Percentiles rank a stretch among this genome's conserved stretches.
These are phyloP conservation scores for Trichogramma evanescens DNA, from an alignment of 2,888 invertebrate genomes.

Conservation along the genomic window DNA sequence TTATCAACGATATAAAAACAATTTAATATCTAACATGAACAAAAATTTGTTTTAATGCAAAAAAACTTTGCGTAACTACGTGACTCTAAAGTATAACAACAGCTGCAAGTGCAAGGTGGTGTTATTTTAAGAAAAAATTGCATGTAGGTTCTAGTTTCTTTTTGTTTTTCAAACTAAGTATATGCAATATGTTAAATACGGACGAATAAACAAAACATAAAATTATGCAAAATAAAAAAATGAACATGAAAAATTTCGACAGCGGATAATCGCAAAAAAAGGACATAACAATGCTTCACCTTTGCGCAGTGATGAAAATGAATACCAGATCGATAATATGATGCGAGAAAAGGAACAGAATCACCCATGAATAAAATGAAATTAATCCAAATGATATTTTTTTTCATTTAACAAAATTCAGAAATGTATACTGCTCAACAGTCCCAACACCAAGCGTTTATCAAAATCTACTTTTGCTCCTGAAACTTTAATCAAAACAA, in stretches of 20 bases:
- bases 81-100: conserved; percentile 17
- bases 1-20: too few species aligned
- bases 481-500: too few species aligned
- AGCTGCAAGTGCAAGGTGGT: conserved; percentile 22
- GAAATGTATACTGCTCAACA: background rate
- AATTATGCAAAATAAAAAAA: conserved; percentile 10
- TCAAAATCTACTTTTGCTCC: too few species aligned
- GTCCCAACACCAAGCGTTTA: too few species aligned
- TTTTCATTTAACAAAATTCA: background rate
- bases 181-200: background rate
- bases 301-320: conserved; percentile 8
- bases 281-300: conserved; percentile 20
- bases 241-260: background rate
- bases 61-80: conserved; percentile 18
- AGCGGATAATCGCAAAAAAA: conserved; percentile 8
- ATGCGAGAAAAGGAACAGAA: background rate
- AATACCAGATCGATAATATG: background rate
- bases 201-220: conserved; percentile 1
- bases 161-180: background rate
- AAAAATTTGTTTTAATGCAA: too few species aligned
- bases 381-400: background rate
- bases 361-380: background rate
- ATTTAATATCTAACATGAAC: too few species aligned
- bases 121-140: conserved; percentile 9
- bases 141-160: too few species aligned